A percentile compares a stretch with the other conserved stretches of the same genome.
phyloP scores from a whole-genome alignment of 2,888 invertebrate species.

The Abrostola triplasia region DNA sequence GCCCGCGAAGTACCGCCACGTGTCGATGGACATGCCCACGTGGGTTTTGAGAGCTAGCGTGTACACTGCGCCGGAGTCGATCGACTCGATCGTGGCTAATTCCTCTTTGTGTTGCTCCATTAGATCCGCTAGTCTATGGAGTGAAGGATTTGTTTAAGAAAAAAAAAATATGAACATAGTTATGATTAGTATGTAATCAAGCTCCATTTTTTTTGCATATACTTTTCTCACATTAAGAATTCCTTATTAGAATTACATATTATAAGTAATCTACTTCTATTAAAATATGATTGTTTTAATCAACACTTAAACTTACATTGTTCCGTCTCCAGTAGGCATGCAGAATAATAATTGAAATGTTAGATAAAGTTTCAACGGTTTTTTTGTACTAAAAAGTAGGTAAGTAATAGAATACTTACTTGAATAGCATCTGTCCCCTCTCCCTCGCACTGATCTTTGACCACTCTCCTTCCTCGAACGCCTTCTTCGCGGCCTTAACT shows the following conservation, averaged over 20 bases:
- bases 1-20: constrained; percentile 98
- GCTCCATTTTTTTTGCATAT: too few relatives aligned
- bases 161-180: too few relatives aligned
- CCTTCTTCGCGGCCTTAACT: constrained; percentile 95
- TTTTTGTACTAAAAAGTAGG: too few relatives aligned
- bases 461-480: constrained; percentile 97
- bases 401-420: constrained; percentile 85
- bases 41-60: constrained; percentile 98
- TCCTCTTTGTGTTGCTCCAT: constrained; percentile 99
- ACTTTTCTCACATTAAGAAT: too few relatives aligned
- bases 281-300: too few relatives aligned
- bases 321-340: not conserved
- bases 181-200: too few relatives aligned
- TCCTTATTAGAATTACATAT: too few relatives aligned
- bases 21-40: constrained; percentile 99
- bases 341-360: not conserved
- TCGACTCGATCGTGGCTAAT: constrained; percentile 96
- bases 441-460: constrained; percentile 97
- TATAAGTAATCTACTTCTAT: too few relatives aligned
- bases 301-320: not conserved
- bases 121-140: constrained; percentile 94
- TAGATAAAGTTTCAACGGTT: not conserved
- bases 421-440: constrained; percentile 94
- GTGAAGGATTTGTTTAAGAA: not conserved
- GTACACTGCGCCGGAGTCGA: constrained; percentile 99